Percentiles rank a stretch among this genome's conserved stretches.
These are phyloP conservation scores for Schmidtea mediterranea DNA, from an alignment of 1,140 invertebrate species.

Conservation along the genomic window DNA sequence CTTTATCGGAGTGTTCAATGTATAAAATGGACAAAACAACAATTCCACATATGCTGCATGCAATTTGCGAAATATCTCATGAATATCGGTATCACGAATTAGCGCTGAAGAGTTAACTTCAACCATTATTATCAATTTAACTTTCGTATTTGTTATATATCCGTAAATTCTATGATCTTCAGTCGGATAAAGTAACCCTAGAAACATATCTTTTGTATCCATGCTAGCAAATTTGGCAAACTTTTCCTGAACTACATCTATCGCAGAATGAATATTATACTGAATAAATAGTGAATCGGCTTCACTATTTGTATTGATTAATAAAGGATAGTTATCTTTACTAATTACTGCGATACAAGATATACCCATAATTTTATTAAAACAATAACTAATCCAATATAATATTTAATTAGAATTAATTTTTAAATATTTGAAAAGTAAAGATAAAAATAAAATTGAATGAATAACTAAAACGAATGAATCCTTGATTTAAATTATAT, in stretches of 20 bases:
- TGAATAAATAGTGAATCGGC: neutral
- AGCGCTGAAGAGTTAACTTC: neutral
- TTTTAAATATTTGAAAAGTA: too few relatives aligned
- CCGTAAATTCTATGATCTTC: slow-evolving; percentile 3
- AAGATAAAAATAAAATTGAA: too few relatives aligned
- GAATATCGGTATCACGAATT: neutral
- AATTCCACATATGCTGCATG: neutral
- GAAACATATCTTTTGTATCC: neutral
- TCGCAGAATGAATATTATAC: neutral
- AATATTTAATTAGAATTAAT: too few relatives aligned
- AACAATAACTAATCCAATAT: too few relatives aligned
- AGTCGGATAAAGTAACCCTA: neutral
- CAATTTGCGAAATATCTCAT: neutral
- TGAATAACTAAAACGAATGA: too few relatives aligned
- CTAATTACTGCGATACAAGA: too few relatives aligned
- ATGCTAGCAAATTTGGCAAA: neutral
- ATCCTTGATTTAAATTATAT: too few relatives aligned
- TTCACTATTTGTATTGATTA: too few relatives aligned
- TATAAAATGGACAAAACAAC: neutral
- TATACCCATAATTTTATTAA: too few relatives aligned
- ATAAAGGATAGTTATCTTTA: too few relatives aligned
- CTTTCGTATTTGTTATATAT: neutral
- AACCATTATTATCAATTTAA: slow-evolving; percentile 1
- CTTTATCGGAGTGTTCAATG: neutral
- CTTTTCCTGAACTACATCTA: slow-evolving; percentile 1